These are phyloP conservation scores for Papilio xuthus DNA, from an alignment of 1,140 invertebrate species.

Conservation along the genomic window DNA sequence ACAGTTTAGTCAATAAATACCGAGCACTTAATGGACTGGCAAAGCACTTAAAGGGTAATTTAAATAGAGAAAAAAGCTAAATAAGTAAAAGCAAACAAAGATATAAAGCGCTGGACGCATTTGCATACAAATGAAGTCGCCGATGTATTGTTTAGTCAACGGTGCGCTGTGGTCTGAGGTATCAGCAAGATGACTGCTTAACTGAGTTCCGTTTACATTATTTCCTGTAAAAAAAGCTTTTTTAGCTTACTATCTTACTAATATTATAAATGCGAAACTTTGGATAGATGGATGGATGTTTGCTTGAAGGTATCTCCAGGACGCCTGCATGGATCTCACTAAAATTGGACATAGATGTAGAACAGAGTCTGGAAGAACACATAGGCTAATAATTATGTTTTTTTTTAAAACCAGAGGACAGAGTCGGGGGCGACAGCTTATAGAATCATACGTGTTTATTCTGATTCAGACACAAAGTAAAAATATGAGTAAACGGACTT, in stretches of 20 bases:
- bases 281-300: too few relatives aligned
- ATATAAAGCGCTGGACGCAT: slow-evolving; percentile 51
- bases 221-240: background rate
- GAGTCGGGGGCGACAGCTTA: too few relatives aligned
- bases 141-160: slow-evolving; percentile 39
- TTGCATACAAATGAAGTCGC: slow-evolving; percentile 54
- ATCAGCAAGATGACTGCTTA: background rate
- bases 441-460: background rate
- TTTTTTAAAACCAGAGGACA: too few relatives aligned
- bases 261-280: too few relatives aligned
- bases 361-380: too few relatives aligned
- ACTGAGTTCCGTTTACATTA: slow-evolving; percentile 23
- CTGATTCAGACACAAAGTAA: background rate
- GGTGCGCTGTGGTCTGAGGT: slow-evolving; percentile 11
- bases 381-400: too few relatives aligned
- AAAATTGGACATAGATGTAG: too few relatives aligned
- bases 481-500: background rate
- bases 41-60: slow-evolving; percentile 35
- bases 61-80: slow-evolving; percentile 47
- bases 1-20: slow-evolving; percentile 29
- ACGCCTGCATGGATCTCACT: too few relatives aligned
- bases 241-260: too few relatives aligned
- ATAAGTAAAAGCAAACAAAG: slow-evolving; percentile 51
- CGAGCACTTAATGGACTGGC: slow-evolving; percentile 35
- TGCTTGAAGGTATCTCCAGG: too few relatives aligned